These are phyloP conservation scores for Tachysurus vachellii DNA, from an alignment of 2,113 vertebrate species.

Conservation along the genomic window DNA sequence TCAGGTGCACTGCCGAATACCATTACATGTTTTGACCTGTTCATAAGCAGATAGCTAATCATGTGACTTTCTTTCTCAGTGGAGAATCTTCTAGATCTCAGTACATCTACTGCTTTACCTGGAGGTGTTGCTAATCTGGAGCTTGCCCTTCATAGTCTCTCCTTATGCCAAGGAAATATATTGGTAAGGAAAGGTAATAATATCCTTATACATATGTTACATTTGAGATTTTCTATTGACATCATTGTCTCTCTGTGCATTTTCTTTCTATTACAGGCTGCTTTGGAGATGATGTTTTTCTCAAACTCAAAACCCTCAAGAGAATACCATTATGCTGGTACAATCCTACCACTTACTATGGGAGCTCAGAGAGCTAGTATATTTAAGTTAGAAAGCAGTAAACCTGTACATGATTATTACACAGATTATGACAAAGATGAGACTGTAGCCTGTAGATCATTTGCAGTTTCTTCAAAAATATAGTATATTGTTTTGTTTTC, in stretches of 20 bases:
- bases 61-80: conserved; percentile 58
- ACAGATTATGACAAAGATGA: not conserved
- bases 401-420: not conserved
- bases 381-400: not conserved
- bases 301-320: conserved; percentile 61
- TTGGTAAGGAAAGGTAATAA: conserved; percentile 63
- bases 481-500: not conserved
- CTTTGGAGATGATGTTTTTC: conserved; percentile 74
- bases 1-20: not conserved
- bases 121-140: conserved; percentile 77
- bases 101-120: conserved; percentile 75
- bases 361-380: not conserved
- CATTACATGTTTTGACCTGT: not conserved
- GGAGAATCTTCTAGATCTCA: conserved; percentile 72
- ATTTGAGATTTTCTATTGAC: not conserved
- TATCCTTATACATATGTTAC: not conserved
- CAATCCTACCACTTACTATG: conserved; percentile 1
- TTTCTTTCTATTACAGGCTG: conserved; percentile 58
- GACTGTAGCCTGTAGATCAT: conserved; percentile 20
- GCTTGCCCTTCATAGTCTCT: conserved; percentile 76
- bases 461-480: not conserved
- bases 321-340: conserved; percentile 77
- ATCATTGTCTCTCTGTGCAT: not conserved
- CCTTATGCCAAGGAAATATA: conserved; percentile 65
- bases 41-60: conserved; percentile 4